Percentiles rank a stretch among this genome's conserved stretches.
Conservation (phyloP, 2,888 invertebrate genomes). For the Erannis defoliaria region DNA sequence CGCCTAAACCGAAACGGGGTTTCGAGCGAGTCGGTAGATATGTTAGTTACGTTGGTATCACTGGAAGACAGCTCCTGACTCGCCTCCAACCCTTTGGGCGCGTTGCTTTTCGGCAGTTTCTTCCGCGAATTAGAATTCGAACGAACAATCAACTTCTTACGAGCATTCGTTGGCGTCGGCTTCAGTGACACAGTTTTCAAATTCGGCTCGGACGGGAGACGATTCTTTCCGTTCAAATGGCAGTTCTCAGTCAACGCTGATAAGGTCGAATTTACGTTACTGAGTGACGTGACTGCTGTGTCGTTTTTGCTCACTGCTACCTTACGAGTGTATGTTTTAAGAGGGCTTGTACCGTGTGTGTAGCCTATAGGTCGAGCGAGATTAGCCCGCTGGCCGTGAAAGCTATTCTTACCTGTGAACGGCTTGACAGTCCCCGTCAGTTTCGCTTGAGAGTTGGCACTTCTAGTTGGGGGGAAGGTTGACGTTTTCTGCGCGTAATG, state of each 20-base stretch:
- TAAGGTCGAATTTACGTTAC: conserved; percentile 76
- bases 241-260: conserved; percentile 81
- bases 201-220: conserved; percentile 76
- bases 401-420: conserved; percentile 73
- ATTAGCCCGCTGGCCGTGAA: conserved; percentile 80
- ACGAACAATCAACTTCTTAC: conserved; percentile 78
- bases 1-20: conserved; percentile 78
- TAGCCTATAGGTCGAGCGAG: conserved; percentile 74
- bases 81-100: conserved; percentile 67
- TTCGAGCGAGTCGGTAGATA: conserved; percentile 80
- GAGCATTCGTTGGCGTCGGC: conserved; percentile 57
- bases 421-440: conserved; percentile 68
- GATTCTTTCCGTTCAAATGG: conserved; percentile 78
- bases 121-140: conserved; percentile 78
- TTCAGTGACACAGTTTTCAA: conserved; percentile 64
- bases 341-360: conserved; percentile 70
- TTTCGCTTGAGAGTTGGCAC: conserved; percentile 74
- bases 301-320: conserved; percentile 63
- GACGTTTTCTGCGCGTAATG: conserved; percentile 78
- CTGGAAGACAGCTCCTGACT: conserved; percentile 81
- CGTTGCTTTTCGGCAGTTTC: conserved; percentile 72
- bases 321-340: conserved; percentile 78
- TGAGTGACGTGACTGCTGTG: conserved; percentile 46
- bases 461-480: conserved; percentile 80
- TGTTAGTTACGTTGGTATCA: conserved; percentile 81